Evolutionary conservation across 2,888 invertebrate species (phyloP).

Genomic region (Odontomyia ornata): DNA sequence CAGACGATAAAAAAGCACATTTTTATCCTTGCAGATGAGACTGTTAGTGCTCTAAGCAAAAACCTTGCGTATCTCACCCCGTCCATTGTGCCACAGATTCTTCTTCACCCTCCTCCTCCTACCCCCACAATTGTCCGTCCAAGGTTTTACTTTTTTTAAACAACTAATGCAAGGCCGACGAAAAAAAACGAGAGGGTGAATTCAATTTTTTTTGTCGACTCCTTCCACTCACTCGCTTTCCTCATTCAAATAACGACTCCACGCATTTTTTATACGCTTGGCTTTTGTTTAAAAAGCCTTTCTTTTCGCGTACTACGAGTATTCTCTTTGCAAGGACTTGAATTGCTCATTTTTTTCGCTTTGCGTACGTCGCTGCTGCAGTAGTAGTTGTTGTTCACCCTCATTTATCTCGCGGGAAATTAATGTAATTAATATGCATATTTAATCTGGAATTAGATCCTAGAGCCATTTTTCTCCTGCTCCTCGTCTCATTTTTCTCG

Average conservation of each 20-base stretch:
- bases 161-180: background rate
- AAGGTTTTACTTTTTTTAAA: background rate
- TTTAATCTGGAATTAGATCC: slow-evolving; percentile 48
- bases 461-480: slow-evolving; percentile 41
- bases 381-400: slow-evolving; percentile 21
- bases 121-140: too few species aligned
- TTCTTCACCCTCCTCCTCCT: too few species aligned
- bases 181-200: slow-evolving; percentile 36
- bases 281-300: slow-evolving; percentile 41
- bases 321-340: too few species aligned
- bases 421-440: slow-evolving; percentile 50
- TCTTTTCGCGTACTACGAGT: background rate
- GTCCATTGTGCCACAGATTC: background rate
- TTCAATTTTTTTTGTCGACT: background rate
- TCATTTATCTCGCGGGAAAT: slow-evolving; percentile 47
- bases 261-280: slow-evolving; percentile 33
- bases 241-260: slow-evolving; percentile 39
- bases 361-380: background rate
- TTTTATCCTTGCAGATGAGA: slow-evolving; percentile 46
- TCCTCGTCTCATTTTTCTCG: slow-evolving; percentile 2
- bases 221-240: background rate
- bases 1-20: slow-evolving; percentile 48
- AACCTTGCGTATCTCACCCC: slow-evolving; percentile 37
- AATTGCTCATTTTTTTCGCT: background rate
- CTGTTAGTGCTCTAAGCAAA: slow-evolving; percentile 12